Conservation (phyloP, 2,113 vertebrate species). For the Oenanthe oenanthe region DNA sequence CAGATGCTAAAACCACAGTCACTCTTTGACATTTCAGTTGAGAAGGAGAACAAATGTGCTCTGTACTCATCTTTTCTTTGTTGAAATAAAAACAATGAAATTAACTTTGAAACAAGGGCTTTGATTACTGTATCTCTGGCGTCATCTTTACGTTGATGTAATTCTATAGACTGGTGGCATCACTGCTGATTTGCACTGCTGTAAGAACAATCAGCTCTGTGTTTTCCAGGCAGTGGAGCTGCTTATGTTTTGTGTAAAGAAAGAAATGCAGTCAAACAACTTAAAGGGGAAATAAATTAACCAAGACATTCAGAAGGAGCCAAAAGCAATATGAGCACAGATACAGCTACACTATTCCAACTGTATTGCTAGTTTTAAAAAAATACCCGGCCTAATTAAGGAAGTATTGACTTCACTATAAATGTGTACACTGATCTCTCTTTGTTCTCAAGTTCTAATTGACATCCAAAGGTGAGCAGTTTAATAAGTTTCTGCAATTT, state of each 20-base stretch:
- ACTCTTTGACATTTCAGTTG: constrained; percentile 2
- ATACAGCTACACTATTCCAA: background rate
- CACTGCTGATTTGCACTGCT: background rate
- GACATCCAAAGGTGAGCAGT: background rate
- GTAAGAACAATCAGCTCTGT: background rate
- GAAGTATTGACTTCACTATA: background rate
- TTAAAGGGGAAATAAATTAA: constrained; percentile 24
- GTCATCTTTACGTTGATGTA: background rate
- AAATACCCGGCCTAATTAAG: background rate
- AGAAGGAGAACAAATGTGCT: constrained; percentile 21
- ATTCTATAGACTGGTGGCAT: background rate
- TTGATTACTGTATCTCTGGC: background rate
- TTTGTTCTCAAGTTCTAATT: background rate
- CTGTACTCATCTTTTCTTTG: background rate
- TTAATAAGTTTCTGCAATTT: background rate
- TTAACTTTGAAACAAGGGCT: constrained; percentile 4
- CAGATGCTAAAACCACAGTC: background rate
- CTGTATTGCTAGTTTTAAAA: background rate
- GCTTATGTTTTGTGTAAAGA: constrained; percentile 10
- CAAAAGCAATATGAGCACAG: constrained; percentile 14
- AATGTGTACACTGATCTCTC: background rate
- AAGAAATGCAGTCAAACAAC: constrained; percentile 7
- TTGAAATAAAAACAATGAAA: background rate
- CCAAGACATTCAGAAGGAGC: constrained; percentile 9
- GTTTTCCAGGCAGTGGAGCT: background rate